phyloP scores from a whole-genome alignment of 2,888 invertebrate genomes.

The Stomorhina lunata region DNA sequence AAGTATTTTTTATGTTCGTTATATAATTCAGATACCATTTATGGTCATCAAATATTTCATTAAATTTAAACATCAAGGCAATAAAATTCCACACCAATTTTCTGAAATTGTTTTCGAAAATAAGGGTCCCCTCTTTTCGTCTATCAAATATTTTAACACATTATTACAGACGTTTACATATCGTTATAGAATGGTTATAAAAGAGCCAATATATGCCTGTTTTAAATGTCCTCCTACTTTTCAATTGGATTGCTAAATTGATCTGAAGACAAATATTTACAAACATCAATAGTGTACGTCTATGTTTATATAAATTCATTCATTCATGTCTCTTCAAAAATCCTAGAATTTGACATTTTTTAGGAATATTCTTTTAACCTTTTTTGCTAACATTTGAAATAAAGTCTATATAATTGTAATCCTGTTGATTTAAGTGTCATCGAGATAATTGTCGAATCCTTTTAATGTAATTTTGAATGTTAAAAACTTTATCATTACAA shows the following conservation, averaged over 20 bases:
- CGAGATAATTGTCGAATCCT: conserved; percentile 44
- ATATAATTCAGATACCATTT: no score
- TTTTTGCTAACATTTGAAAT: neutral
- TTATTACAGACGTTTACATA: conserved; percentile 5
- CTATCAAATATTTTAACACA: neutral
- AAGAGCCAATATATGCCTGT: neutral
- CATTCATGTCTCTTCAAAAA: neutral
- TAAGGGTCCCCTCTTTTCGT: conserved; percentile 2
- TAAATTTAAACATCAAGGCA: conserved; percentile 20
- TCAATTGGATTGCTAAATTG: conserved; percentile 17
- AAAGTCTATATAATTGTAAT: neutral
- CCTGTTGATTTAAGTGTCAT: conserved; percentile 25
- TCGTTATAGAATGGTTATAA: neutral
- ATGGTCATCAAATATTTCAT: conserved; percentile 22
- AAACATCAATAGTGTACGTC: conserved; percentile 39
- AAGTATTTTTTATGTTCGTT: no score
- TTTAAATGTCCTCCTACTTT: conserved; percentile 33
- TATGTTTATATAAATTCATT: neutral
- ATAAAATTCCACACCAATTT: conserved; percentile 28
- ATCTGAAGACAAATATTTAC: conserved; percentile 27
- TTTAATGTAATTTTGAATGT: conserved; percentile 40
- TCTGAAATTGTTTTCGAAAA: no score
- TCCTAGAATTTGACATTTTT: neutral
- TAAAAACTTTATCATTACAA: conserved; percentile 44
- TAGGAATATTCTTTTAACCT: neutral